phyloP scores from a whole-genome alignment of 2,113 vertebrate genomes.

The Paradoxurus hermaphroditus region DNA sequence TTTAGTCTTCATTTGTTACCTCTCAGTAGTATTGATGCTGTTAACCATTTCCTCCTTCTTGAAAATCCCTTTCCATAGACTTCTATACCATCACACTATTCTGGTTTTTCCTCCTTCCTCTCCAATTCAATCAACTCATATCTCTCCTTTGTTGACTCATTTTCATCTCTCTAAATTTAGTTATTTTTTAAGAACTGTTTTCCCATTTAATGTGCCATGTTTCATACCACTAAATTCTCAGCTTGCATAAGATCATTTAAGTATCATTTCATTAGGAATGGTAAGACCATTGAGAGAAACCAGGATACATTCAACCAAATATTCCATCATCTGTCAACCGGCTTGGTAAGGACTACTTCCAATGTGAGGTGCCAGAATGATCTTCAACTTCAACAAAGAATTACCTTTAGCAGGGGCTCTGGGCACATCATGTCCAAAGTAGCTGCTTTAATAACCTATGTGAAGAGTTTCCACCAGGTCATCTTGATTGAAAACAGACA shows the following conservation, averaged over 20 bases:
- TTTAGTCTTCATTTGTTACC: background rate
- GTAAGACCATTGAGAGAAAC: slow-evolving; percentile 68
- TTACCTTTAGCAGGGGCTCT: slow-evolving; percentile 69
- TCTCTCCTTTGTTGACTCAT: background rate
- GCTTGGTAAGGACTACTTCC: slow-evolving; percentile 69
- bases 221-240: background rate
- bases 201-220: background rate
- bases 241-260: background rate
- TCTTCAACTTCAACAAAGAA: slow-evolving; percentile 76
- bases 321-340: slow-evolving; percentile 64
- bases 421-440: background rate
- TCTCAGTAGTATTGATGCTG: background rate
- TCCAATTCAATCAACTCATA: background rate
- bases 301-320: slow-evolving; percentile 70
- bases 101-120: background rate
- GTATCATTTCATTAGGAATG: slow-evolving; percentile 74
- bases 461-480: background rate
- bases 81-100: background rate
- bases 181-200: background rate
- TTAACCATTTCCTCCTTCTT: background rate
- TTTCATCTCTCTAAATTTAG: slow-evolving; percentile 15
- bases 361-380: slow-evolving; percentile 76
- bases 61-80: background rate
- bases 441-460: background rate
- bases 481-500: background rate